Base-by-base conservation (phyloP, 2,797 vertebrate genomes). In the Chrysocyon brachyurus region DNA sequence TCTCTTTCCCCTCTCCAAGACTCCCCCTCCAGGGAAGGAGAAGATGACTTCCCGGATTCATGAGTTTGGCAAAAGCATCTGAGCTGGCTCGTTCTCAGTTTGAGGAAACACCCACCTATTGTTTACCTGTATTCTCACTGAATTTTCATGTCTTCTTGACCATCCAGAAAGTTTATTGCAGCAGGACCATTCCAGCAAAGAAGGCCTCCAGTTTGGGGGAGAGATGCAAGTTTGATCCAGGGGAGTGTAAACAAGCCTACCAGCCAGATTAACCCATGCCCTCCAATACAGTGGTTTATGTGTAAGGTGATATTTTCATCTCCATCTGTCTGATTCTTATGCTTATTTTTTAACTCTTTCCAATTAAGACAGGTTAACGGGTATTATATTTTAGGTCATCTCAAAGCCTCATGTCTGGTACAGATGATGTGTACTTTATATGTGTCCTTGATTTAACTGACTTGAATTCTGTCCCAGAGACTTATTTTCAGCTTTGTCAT, bases 401-500 rank as follows among this genome's bases (percentile, higher is more conserved):
- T 77, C 54, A 79, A 86, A 87, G 83, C 68, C 68, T 46, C 24
- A 6, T 19, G 22, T 73, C 52, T 70, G 31, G 0, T 33, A 85
- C 28, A 94, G 10, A 93, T 11, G n/a, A 7, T 9, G 12, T n/a
- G 17, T 72, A 21, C 19, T 24, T 61, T 84, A 3, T 46, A 57
- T 8, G 15, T 40, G 12, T 82, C 59, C 54, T 91, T 64, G 16
- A 73, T 54, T 82, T 91, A 84, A 85, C 36, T 86, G 70, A 81
- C 77, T 96, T 72, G 33, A 88, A 90, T 94, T 96, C 70, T 28
- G 5, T 92, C 81, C 90, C 85, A 57, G 82, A 83, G 92, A 70
- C 83, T 57, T 95, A 95, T 91, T 97, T 97, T 94, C 90, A 88
- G 83, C 70, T 90, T 85, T 85, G 52, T 97, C 78, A 59, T 83